phyloP scores from a whole-genome alignment of 2,113 vertebrate species.

The Phocoena phocoena region DNA sequence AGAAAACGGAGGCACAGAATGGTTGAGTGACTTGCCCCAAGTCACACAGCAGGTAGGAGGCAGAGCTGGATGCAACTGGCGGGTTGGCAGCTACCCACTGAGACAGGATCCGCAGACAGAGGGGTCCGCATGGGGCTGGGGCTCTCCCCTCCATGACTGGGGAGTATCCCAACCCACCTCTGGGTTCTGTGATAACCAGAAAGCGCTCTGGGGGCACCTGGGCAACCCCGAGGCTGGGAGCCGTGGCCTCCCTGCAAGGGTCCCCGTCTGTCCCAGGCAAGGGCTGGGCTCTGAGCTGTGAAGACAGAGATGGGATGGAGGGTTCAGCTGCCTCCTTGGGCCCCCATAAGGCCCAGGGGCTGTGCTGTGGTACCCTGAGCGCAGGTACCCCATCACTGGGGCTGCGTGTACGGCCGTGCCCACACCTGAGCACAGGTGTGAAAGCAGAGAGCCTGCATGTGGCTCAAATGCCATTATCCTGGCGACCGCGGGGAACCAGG shows the following conservation, averaged over 20 bases:
- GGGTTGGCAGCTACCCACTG: accelerated
- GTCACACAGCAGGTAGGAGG: accelerated
- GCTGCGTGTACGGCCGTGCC: accelerated
- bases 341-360: not conserved
- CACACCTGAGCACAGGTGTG: accelerated
- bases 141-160: accelerated
- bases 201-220: not conserved
- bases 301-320: not conserved
- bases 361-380: accelerated
- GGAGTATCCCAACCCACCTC: not conserved
- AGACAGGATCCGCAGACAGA: accelerated
- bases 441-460: accelerated
- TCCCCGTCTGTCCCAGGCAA: not conserved
- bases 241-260: no score
- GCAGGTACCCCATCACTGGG: not conserved
- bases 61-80: not conserved
- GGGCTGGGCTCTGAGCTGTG: accelerated
- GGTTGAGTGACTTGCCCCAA: not conserved
- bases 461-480: not conserved
- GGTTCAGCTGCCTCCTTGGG: not conserved
- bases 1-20: not conserved
- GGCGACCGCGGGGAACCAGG: accelerated
- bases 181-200: accelerated
- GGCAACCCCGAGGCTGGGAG: no score
- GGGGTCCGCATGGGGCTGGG: accelerated